Evolutionary conservation across 2,113 vertebrate species (phyloP), one percentile per base, ranked within the genome.

Genomic region (Nothobranchius furzeri): DNA sequence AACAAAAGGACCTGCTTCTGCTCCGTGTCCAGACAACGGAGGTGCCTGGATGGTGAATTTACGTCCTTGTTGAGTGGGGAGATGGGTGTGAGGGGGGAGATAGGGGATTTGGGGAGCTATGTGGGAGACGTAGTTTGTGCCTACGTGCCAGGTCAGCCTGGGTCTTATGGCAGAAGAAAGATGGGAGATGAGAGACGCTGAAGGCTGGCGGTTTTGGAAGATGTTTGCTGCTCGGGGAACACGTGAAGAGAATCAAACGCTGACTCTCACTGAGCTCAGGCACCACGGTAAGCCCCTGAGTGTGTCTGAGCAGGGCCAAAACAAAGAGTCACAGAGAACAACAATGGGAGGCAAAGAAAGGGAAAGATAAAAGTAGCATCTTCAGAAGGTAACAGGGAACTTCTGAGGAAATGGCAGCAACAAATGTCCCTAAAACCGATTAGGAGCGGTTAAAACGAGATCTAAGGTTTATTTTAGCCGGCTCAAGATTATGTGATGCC

Each of bases 1-100:
- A 87, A 93, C 92, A 94, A 95, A 91, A 79, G 90, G 84, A 81
- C 77, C 88, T 85, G 79, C 77, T 88, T 69, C 90, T 86, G 78
- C 64, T 85, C 78, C 89, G 82, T 86, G 91, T 88, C 72, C 87
- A 88, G 82, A 93, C 88, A 91, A 94, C 86, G 88, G 76, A 86
- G 82, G 79, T 73, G 76, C 70, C 66, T 78, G 85, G 83, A 85
- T 63, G 60, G 68, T 70, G 68, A 84, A 89, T 88, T 68, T 71
- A 60, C 75, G 81, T 71, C 63, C 79, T 70, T 9, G 64, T 69
- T 70, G 77, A 69, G 82, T 65, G 74, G 79, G 48, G 74, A 76
- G 78, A 75, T 65, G 40, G 10, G 14, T 59, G 72, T 43, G 65
- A 74, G 42, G 49, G 64, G 68, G 72, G 40, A 63, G 60, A 37